Conservation (phyloP, 2,888 invertebrate genomes). For the Rotaria macrura region DNA sequence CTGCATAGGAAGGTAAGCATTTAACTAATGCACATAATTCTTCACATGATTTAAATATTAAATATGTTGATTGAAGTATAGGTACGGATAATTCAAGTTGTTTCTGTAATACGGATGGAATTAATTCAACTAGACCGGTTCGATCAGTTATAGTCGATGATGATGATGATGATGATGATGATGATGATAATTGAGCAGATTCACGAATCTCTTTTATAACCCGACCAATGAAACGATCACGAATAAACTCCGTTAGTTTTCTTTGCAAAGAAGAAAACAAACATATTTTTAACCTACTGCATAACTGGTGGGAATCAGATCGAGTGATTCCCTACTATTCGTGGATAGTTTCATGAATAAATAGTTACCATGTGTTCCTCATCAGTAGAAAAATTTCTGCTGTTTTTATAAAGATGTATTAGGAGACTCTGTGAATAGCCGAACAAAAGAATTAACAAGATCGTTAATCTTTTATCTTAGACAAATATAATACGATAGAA, state of each 20-base stretch:
- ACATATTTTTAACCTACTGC: too few relatives aligned
- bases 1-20: conserved; percentile 26
- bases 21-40: conserved; percentile 30
- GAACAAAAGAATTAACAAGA: too few relatives aligned
- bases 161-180: neutral
- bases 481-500: too few relatives aligned
- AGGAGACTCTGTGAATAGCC: too few relatives aligned
- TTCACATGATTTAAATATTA: conserved; percentile 28
- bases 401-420: too few relatives aligned
- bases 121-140: conserved; percentile 4
- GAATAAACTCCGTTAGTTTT: conserved; percentile 10
- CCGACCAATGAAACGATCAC: conserved; percentile 18
- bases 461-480: too few relatives aligned
- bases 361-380: too few relatives aligned
- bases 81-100: conserved; percentile 24
- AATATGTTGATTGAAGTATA: conserved; percentile 23
- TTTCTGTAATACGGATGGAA: conserved; percentile 25
- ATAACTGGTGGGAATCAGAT: too few relatives aligned
- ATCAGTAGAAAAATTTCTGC: too few relatives aligned
- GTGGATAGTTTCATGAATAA: too few relatives aligned
- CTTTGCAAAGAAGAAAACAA: neutral
- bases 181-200: neutral
- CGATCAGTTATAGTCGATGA: neutral
- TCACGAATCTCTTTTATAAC: conserved; percentile 9
- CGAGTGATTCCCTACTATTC: too few relatives aligned